Evolutionary conservation across 2,888 invertebrate genomes (phyloP).

Genomic region (Lobophora halterata): DNA sequence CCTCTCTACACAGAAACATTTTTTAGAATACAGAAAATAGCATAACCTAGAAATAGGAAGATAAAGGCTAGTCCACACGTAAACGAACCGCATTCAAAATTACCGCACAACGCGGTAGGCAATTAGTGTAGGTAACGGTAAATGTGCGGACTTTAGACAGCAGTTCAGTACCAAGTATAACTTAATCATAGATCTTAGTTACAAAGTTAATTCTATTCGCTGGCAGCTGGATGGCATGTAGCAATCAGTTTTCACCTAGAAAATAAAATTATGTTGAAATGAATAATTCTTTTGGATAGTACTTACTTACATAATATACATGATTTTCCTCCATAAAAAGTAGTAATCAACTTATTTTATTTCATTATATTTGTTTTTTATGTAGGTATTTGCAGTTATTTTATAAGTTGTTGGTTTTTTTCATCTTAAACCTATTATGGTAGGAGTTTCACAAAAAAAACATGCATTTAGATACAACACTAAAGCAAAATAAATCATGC

Average conservation of each 20-base stretch:
- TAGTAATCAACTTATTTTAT: too few species aligned
- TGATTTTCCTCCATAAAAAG: background rate
- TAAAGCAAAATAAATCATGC: too few species aligned
- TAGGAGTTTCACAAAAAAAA: background rate
- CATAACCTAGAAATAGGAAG: conserved; percentile 23
- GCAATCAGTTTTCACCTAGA: conserved; percentile 76
- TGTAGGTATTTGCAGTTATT: too few species aligned
- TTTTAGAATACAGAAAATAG: conserved; percentile 43
- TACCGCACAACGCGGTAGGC: background rate
- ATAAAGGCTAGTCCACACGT: conserved; percentile 15
- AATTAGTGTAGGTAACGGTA: background rate
- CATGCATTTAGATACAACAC: conserved; percentile 1
- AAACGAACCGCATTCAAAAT: conserved; percentile 4
- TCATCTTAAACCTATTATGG: too few species aligned
- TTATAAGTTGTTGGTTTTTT: too few species aligned
- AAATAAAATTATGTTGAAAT: conserved; percentile 35
- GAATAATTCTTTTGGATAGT: background rate
- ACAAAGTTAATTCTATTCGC: conserved; percentile 34
- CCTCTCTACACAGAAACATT: conserved; percentile 74
- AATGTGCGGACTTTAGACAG: conserved; percentile 9
- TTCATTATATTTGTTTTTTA: too few species aligned
- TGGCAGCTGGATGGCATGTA: conserved; percentile 45
- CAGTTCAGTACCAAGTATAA: conserved; percentile 30
- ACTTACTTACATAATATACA: background rate
- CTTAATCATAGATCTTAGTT: conserved; percentile 31